Evolutionary conservation across 1,140 invertebrate genomes (phyloP).

Genomic region (Trachymyrmex septentrionalis): DNA sequence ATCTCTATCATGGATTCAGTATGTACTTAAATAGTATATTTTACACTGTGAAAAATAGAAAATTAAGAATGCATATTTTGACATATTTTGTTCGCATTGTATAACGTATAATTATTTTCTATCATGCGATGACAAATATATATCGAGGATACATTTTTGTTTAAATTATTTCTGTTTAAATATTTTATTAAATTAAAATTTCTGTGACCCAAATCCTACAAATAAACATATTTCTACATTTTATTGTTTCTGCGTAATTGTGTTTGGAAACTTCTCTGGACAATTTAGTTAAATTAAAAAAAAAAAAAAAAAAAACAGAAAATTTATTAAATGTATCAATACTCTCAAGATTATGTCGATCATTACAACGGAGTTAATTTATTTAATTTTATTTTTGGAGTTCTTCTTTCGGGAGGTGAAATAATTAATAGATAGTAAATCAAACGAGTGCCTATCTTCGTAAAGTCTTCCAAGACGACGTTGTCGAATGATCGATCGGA

Average conservation of each 20-base stretch:
- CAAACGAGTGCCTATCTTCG: slow-evolving; percentile 70
- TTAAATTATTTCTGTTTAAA: slow-evolving; percentile 17
- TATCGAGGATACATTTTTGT: neutral
- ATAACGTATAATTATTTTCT: slow-evolving; percentile 13
- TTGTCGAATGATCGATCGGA: slow-evolving; percentile 12
- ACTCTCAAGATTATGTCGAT: neutral
- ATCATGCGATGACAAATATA: slow-evolving; percentile 1
- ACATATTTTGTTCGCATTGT: neutral
- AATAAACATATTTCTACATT: neutral
- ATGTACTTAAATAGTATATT: slow-evolving; percentile 43
- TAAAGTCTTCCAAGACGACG: slow-evolving; percentile 67
- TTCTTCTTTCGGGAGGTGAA: neutral
- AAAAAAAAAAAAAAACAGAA: too few species aligned
- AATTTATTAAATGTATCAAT: neutral
- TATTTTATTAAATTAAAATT: slow-evolving; percentile 13
- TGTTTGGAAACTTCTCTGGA: neutral
- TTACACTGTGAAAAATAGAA: neutral
- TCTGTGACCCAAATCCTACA: neutral
- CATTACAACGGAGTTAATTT: neutral
- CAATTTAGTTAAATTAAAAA: neutral
- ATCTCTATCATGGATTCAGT: slow-evolving; percentile 29
- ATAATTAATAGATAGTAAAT: slow-evolving; percentile 32
- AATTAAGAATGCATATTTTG: slow-evolving; percentile 6
- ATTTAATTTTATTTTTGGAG: neutral
- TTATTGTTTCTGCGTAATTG: neutral